Conservation (phyloP, 2,888 invertebrate species). For the Allacma fusca region DNA sequence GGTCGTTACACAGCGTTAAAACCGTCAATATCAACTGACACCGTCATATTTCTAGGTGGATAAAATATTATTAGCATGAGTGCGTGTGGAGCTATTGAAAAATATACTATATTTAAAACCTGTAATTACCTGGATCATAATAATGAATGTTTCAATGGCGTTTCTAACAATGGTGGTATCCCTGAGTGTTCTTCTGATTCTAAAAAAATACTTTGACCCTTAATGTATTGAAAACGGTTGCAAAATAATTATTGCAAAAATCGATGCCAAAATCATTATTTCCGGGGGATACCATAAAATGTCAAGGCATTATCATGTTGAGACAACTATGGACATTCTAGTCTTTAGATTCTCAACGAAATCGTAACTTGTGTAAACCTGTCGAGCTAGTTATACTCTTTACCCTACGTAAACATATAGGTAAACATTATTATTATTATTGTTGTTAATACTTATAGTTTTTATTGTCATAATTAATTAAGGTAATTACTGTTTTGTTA, state of each 20-base stretch:
- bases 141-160: conserved; percentile 12
- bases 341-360: conserved; percentile 35
- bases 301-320: conserved; percentile 17
- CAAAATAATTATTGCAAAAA: conserved; percentile 1
- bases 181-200: not conserved
- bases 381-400: conserved; percentile 21
- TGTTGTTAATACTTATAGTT: conserved; percentile 13
- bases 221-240: not conserved
- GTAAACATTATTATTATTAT: conserved; percentile 28
- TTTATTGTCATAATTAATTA: conserved; percentile 8
- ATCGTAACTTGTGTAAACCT: conserved; percentile 24
- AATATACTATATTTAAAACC: not conserved
- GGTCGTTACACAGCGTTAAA: not conserved
- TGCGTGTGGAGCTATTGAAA: not conserved
- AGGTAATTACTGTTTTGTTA: conserved; percentile 7
- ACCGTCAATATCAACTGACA: conserved; percentile 16
- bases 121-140: not conserved
- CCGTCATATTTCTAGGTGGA: conserved; percentile 8
- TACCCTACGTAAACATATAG: not conserved
- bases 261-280: not conserved
- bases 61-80: not conserved
- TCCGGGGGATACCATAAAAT: conserved; percentile 6
- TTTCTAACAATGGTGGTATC: conserved; percentile 7
- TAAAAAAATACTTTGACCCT: not conserved
- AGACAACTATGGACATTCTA: conserved; percentile 22